These are phyloP conservation scores for Andricus curvator DNA, from an alignment of 2,888 invertebrate genomes.

Conservation along the genomic window DNA sequence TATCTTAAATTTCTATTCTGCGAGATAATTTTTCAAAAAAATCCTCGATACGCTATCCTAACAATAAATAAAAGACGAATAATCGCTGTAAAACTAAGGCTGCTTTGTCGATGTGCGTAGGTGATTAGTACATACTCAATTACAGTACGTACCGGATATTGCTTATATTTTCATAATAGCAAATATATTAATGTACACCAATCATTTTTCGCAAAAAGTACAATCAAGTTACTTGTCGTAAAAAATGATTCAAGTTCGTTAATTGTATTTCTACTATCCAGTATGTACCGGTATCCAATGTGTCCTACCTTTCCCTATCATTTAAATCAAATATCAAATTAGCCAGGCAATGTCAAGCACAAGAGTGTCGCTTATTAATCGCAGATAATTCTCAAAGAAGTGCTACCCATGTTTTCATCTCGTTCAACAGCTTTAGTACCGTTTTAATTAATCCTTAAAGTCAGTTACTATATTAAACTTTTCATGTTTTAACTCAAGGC, in stretches of 20 bases:
- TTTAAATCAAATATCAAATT: constrained; percentile 26
- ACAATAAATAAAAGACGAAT: neutral
- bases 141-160: too few species aligned
- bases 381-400: constrained; percentile 4
- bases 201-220: too few species aligned
- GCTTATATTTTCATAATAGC: too few species aligned
- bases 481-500: constrained; percentile 6
- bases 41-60: neutral
- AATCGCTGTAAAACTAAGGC: neutral
- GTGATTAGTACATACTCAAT: too few species aligned
- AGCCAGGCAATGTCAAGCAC: neutral
- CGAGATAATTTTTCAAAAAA: neutral
- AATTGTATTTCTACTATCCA: too few species aligned
- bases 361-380: constrained; percentile 28
- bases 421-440: neutral
- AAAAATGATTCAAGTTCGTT: too few species aligned
- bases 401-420: constrained; percentile 18
- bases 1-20: neutral
- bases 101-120: constrained; percentile 6
- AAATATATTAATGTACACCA: too few species aligned
- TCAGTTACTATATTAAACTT: neutral
- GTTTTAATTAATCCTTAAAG: constrained; percentile 21
- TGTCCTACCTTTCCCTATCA: neutral
- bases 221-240: too few species aligned
- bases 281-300: too few species aligned